A percentile compares a stretch with the other conserved stretches of the same genome.
Evolutionary conservation across 1,140 invertebrate genomes (phyloP).

Genomic region (Melipona quadrifasciata): DNA sequence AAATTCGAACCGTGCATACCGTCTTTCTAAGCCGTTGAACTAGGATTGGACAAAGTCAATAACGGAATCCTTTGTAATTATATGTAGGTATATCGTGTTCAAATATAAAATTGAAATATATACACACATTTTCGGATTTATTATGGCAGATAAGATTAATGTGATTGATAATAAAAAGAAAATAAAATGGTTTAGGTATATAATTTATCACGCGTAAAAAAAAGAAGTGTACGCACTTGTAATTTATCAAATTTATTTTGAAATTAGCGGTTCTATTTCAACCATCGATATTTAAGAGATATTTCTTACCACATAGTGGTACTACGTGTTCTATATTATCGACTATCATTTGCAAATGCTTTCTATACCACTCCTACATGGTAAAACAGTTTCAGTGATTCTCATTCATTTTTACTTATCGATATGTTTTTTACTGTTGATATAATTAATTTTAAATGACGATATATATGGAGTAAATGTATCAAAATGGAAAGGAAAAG

Average conservation of each 20-base stretch:
- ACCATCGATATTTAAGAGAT: background rate
- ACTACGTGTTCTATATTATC: background rate
- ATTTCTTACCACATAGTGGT: background rate
- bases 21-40: background rate
- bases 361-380: background rate
- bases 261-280: background rate
- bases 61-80: background rate
- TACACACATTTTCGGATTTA: background rate
- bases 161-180: background rate
- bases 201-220: background rate
- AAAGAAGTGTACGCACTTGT: too few species aligned
- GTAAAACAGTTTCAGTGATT: slow-evolving; percentile 17
- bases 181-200: background rate
- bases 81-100: background rate
- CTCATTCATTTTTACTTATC: background rate
- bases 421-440: background rate
- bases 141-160: background rate
- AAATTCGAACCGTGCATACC: slow-evolving; percentile 1
- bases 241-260: background rate
- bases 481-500: background rate
- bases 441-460: background rate
- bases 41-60: background rate
- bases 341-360: background rate
- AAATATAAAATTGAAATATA: slow-evolving; percentile 26
- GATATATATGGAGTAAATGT: too few species aligned